Conservation (phyloP, 2,797 vertebrate species). For the Labroides dimidiatus region DNA sequence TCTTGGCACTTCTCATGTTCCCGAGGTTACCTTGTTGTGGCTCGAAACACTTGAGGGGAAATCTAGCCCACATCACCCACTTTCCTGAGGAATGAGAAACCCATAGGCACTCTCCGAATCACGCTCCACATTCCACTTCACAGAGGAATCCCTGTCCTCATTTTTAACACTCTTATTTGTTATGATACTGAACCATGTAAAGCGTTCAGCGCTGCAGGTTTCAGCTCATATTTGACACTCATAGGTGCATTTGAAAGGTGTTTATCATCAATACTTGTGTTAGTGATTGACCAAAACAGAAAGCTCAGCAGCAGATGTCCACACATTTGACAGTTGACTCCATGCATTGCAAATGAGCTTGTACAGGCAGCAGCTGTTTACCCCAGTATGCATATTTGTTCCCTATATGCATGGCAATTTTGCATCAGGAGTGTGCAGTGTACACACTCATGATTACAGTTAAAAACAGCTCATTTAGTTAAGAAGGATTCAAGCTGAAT, state of each 20-base stretch:
- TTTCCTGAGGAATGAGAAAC: conserved; percentile 58
- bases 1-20: conserved; percentile 72
- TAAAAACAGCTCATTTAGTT: conserved; percentile 34
- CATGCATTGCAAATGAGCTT: conserved; percentile 63
- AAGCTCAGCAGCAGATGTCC: conserved; percentile 60
- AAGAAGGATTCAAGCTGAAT: conserved; percentile 27
- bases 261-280: conserved; percentile 43
- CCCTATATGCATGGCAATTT: conserved; percentile 53
- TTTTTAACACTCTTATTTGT: conserved; percentile 17
- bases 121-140: conserved; percentile 37
- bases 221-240: conserved; percentile 31
- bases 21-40: conserved; percentile 61
- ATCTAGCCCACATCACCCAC: conserved; percentile 56
- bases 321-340: conserved; percentile 59
- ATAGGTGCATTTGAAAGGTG: conserved; percentile 28
- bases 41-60: conserved; percentile 65
- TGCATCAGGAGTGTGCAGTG: conserved; percentile 44
- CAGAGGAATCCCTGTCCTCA: conserved; percentile 15
- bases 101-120: conserved; percentile 47
- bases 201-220: conserved; percentile 13
- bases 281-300: conserved; percentile 38
- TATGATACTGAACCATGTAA: conserved; percentile 1
- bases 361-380: conserved; percentile 68
- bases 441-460: conserved; percentile 27
- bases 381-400: conserved; percentile 52